Conservation (phyloP, 1,140 invertebrate genomes). For the Pseudomyrmex concolor region DNA sequence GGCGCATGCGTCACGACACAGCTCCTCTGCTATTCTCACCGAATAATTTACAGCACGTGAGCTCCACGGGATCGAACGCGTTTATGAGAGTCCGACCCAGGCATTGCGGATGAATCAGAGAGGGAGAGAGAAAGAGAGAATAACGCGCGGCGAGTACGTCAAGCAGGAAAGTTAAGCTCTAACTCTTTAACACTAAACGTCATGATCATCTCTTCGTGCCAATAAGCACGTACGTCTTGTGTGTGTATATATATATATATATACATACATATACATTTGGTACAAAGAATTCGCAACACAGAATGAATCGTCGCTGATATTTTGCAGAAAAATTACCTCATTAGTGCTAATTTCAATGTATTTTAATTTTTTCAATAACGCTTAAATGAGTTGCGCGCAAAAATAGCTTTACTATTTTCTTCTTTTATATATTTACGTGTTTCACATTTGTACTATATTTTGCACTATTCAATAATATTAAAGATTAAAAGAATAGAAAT, state of each 20-base stretch:
- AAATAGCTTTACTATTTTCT: too few relatives aligned
- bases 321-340: neutral
- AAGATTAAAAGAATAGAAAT: neutral
- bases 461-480: neutral
- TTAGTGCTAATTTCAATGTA: too few relatives aligned
- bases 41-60: conserved; percentile 74
- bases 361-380: neutral
- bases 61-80: conserved; percentile 70
- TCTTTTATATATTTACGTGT: too few relatives aligned
- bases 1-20: conserved; percentile 71
- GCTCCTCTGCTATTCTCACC: conserved; percentile 72
- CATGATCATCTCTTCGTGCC: neutral
- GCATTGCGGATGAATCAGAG: conserved; percentile 67
- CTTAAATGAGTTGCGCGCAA: neutral
- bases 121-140: neutral
- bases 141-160: conserved; percentile 34
- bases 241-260: too few relatives aligned
- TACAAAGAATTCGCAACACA: neutral
- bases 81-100: conserved; percentile 63
- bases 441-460: neutral
- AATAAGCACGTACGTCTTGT: neutral
- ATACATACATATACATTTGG: too few relatives aligned
- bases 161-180: neutral
- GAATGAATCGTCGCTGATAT: neutral
- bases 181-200: conserved; percentile 39